These are phyloP conservation scores for Apostichopus parvimensis DNA, from an alignment of 35 echinoderm and acorn worm species.

Conservation along the genomic window DNA sequence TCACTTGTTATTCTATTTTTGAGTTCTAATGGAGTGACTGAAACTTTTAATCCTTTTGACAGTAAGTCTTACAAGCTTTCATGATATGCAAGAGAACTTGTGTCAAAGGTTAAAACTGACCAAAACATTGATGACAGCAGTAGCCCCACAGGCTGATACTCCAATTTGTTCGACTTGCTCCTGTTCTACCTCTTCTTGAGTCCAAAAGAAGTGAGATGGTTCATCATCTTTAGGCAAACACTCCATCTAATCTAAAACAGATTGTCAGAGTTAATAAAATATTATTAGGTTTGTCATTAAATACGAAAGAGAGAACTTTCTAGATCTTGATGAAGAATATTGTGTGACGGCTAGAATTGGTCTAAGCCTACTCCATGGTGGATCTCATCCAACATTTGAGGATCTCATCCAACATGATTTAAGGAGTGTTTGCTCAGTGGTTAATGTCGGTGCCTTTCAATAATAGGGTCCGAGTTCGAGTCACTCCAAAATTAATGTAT, in stretches of 20 bases:
- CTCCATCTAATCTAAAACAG: constrained; percentile 1
- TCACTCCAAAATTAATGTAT: too few relatives aligned
- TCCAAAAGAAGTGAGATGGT: constrained; percentile 73
- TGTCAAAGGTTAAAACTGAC: constrained; percentile 31
- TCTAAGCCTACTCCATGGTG: too few relatives aligned
- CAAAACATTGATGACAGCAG: constrained; percentile 87
- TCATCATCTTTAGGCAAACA: background rate
- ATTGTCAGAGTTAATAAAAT: background rate
- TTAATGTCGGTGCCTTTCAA: too few relatives aligned
- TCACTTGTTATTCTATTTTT: too few relatives aligned
- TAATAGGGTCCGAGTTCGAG: too few relatives aligned
- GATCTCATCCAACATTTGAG: too few relatives aligned
- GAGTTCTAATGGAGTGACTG: background rate
- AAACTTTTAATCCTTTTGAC: background rate
- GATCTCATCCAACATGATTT: too few relatives aligned
- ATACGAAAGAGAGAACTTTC: too few relatives aligned
- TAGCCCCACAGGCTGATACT: constrained; percentile 93
- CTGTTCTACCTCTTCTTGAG: constrained; percentile 60
- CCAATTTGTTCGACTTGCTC: constrained; percentile 85
- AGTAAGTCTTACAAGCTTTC: background rate
- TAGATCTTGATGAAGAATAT: too few relatives aligned
- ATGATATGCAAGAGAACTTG: background rate
- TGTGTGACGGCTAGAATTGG: too few relatives aligned
- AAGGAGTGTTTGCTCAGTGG: too few relatives aligned
- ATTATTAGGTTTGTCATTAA: too few relatives aligned